Conservation (phyloP, 1,140 invertebrate genomes). For the Ips nitidus region DNA sequence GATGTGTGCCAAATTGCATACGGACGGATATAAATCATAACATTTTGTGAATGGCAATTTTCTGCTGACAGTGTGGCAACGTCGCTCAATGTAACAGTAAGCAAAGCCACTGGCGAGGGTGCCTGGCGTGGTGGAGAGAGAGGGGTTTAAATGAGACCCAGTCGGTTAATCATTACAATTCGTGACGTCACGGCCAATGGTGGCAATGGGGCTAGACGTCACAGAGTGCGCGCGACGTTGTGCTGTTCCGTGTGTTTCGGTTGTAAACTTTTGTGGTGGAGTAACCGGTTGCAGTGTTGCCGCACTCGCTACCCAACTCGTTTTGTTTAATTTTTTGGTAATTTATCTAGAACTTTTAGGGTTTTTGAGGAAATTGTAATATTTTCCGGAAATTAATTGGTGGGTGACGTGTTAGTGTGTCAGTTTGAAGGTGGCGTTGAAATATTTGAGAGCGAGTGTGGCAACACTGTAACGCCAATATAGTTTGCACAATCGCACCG, state of each 20-base stretch:
- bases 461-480: neutral
- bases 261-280: constrained; percentile 21
- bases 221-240: constrained; percentile 39
- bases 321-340: too few species aligned
- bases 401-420: too few species aligned
- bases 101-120: too few species aligned
- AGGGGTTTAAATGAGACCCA: constrained; percentile 26
- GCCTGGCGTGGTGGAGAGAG: neutral
- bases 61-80: too few species aligned
- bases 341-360: too few species aligned
- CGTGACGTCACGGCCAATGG: constrained; percentile 47
- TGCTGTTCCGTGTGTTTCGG: constrained; percentile 25
- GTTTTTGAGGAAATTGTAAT: too few species aligned
- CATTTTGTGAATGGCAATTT: neutral
- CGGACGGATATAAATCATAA: neutral
- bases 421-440: too few species aligned
- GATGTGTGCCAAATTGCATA: too few species aligned
- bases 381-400: too few species aligned
- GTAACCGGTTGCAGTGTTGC: constrained; percentile 11
- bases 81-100: too few species aligned
- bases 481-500: constrained; percentile 3
- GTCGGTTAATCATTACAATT: constrained; percentile 42
- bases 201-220: constrained; percentile 40
- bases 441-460: neutral
- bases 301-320: neutral